A percentile compares a stretch with the other conserved stretches of the same genome.
phyloP scores from a whole-genome alignment of 2,113 vertebrate genomes.

The Rhea americana region DNA sequence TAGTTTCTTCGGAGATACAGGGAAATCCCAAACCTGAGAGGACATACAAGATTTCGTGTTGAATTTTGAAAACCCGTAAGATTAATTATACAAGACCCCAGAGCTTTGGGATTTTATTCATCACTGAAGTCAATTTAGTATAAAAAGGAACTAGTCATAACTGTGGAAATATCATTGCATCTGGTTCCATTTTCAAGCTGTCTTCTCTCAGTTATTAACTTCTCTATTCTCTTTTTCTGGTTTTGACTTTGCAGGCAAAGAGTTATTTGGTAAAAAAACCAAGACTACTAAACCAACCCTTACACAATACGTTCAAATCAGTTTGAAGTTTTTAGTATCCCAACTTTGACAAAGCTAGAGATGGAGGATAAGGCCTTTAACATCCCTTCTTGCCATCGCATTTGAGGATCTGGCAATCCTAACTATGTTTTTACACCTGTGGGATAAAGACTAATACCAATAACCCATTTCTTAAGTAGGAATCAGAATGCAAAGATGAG shows the following conservation, averaged over 20 bases:
- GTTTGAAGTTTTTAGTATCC: neutral
- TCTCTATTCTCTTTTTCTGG: neutral
- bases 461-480: neutral
- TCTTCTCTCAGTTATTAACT: neutral
- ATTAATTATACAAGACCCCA: neutral
- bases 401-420: accelerated
- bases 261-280: neutral
- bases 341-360: neutral
- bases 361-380: neutral
- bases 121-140: neutral
- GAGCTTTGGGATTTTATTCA: neutral
- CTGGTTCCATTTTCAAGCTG: neutral
- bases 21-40: neutral
- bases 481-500: neutral
- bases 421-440: neutral
- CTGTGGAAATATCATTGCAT: neutral
- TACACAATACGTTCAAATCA: neutral
- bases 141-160: neutral
- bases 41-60: neutral
- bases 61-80: neutral
- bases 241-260: neutral
- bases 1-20: neutral
- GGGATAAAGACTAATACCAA: neutral
- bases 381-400: neutral
- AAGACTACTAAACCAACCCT: neutral